These are phyloP conservation scores for Actinia tenebrosa DNA, from an alignment of 64 coral and sea anemone species.

Conservation along the genomic window DNA sequence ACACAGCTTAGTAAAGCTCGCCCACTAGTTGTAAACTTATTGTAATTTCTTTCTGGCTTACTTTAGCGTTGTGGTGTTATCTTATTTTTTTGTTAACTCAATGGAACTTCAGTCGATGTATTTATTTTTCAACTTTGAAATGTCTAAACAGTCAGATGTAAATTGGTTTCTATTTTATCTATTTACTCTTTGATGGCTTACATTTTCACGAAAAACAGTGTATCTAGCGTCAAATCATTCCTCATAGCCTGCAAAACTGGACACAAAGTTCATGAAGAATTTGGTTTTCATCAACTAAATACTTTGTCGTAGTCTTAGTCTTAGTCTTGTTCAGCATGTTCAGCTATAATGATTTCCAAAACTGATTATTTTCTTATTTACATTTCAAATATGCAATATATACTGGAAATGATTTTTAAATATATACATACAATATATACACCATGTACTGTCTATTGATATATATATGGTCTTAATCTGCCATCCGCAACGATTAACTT, in stretches of 20 bases:
- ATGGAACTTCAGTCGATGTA: neutral
- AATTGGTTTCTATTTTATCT: neutral
- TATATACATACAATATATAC: neutral
- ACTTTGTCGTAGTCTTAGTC: too few relatives aligned
- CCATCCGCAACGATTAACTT: neutral
- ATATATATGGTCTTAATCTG: neutral
- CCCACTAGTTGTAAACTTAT: too few relatives aligned
- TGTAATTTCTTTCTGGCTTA: too few relatives aligned
- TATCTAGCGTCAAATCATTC: neutral
- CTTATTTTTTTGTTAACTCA: too few relatives aligned
- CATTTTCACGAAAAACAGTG: neutral
- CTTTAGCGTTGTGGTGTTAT: too few relatives aligned
- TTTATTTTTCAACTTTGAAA: neutral
- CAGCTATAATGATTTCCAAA: neutral
- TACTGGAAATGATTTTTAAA: slow-evolving; percentile 10
- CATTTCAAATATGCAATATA: neutral
- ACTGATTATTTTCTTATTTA: slow-evolving; percentile 12
- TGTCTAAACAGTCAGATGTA: neutral
- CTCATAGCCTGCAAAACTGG: neutral
- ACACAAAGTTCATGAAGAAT: too few relatives aligned
- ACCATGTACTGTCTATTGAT: neutral
- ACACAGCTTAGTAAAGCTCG: too few relatives aligned
- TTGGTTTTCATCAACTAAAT: neutral
- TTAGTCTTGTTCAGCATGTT: neutral
- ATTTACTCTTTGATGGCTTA: neutral